Conservation (phyloP, 2,797 vertebrate species). For the Crenichthys baileyi region DNA sequence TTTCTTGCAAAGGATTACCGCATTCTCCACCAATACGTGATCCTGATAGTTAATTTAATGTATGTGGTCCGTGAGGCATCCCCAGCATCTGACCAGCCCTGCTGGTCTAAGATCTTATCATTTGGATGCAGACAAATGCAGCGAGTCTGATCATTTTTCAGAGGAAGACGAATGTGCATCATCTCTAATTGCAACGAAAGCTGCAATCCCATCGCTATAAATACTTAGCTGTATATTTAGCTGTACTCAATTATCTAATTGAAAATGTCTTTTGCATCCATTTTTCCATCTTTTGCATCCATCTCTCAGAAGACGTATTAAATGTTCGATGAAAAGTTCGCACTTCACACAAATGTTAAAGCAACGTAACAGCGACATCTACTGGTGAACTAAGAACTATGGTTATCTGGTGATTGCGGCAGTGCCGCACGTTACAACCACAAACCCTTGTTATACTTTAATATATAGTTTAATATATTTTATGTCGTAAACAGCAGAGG, state of each 20-base stretch:
- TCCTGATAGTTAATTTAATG: not conserved
- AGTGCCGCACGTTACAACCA: not conserved
- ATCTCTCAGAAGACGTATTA: not conserved
- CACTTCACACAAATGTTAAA: not conserved
- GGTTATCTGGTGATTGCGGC: not conserved
- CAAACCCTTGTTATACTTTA: not conserved
- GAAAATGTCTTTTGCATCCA: not conserved
- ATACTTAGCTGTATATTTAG: not conserved
- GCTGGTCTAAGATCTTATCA: not conserved
- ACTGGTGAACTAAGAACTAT: constrained; percentile 25
- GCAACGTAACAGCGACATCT: constrained; percentile 53
- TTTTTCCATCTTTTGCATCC: not conserved
- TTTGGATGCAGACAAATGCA: not conserved
- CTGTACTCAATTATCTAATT: not conserved
- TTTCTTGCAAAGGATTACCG: not conserved
- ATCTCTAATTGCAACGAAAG: not conserved
- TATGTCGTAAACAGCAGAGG: not conserved
- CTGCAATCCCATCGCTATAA: not conserved
- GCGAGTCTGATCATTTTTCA: not conserved
- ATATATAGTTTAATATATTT: no score
- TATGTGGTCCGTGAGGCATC: not conserved
- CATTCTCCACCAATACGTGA: not conserved
- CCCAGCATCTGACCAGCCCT: not conserved
- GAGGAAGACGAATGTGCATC: not conserved
- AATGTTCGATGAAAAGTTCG: not conserved